Conservation (phyloP, 2,113 vertebrate genomes). For the Tursiops truncatus region DNA sequence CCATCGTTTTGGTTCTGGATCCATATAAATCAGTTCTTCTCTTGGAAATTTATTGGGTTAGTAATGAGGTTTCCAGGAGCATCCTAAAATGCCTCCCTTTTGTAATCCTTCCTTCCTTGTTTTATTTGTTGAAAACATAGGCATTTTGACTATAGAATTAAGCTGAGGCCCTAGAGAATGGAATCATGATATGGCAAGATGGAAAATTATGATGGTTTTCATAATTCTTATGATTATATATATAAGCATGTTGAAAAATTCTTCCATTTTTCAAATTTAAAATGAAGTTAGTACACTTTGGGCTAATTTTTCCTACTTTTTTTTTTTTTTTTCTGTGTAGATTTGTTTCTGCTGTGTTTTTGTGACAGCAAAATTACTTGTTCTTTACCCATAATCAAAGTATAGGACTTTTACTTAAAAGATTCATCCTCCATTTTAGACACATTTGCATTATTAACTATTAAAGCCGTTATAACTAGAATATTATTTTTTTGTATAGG, state of each 20-base stretch:
- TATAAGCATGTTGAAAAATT: not conserved
- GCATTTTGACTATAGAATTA: not conserved
- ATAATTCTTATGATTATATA: not conserved
- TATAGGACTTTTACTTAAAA: conserved; percentile 14
- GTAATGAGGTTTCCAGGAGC: not conserved
- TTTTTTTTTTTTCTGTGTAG: not conserved
- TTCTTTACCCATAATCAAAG: not conserved
- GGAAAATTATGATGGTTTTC: not conserved
- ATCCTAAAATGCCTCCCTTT: not conserved
- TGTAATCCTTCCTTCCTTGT: not conserved
- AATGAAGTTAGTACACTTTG: not conserved
- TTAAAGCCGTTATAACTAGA: not conserved
- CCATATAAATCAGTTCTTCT: not conserved
- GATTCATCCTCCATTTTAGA: not conserved
- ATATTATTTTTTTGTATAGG: not conserved
- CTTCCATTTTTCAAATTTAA: not conserved
- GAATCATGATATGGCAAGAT: not conserved
- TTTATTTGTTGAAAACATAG: not conserved
- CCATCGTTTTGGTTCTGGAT: not conserved
- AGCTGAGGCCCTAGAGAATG: not conserved
- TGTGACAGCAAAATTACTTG: not conserved
- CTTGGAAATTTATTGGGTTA: not conserved
- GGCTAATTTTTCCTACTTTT: not conserved
- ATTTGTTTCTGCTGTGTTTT: conserved; percentile 23
- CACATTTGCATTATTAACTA: not conserved